phyloP scores from a whole-genome alignment of 92 coral and sea anemone species.

The Pocillopora grandis region DNA sequence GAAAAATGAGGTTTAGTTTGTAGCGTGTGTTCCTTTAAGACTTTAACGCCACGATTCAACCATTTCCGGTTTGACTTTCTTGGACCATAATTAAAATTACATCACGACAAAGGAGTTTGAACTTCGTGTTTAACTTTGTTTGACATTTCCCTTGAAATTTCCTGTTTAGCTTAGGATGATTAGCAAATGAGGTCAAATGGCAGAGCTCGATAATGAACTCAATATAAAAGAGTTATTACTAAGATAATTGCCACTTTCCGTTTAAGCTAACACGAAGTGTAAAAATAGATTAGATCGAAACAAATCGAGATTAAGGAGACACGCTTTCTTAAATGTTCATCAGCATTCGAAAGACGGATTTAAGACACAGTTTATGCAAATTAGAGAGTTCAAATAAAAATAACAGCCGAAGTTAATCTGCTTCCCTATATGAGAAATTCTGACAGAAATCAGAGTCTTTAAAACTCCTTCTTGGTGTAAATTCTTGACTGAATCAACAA shows the following conservation, averaged over 20 bases:
- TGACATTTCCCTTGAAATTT: slow-evolving; percentile 73
- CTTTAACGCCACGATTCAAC: slow-evolving; percentile 51
- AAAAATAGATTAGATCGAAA: slow-evolving; percentile 1
- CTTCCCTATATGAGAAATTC: neutral
- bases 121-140: slow-evolving; percentile 54
- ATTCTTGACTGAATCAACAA: too few species aligned
- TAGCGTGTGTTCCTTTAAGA: neutral
- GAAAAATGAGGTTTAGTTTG: neutral
- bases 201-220: slow-evolving; percentile 47
- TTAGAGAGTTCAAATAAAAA: neutral
- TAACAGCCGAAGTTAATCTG: neutral
- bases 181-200: slow-evolving; percentile 45
- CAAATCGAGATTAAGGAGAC: slow-evolving; percentile 6
- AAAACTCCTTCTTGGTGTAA: too few species aligned
- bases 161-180: slow-evolving; percentile 64
- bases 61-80: slow-evolving; percentile 75
- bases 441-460: too few species aligned
- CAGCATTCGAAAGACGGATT: neutral
- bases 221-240: slow-evolving; percentile 18
- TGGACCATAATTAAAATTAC: slow-evolving; percentile 66
- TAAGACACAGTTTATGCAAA: neutral
- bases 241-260: slow-evolving; percentile 24
- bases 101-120: slow-evolving; percentile 59
- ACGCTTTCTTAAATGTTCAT: neutral
- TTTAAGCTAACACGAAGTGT: slow-evolving; percentile 22